Evolutionary conservation across 2,888 invertebrate species (phyloP), one percentile per base, ranked within the genome.

Genomic region (Trissolcus brochymenae): DNA sequence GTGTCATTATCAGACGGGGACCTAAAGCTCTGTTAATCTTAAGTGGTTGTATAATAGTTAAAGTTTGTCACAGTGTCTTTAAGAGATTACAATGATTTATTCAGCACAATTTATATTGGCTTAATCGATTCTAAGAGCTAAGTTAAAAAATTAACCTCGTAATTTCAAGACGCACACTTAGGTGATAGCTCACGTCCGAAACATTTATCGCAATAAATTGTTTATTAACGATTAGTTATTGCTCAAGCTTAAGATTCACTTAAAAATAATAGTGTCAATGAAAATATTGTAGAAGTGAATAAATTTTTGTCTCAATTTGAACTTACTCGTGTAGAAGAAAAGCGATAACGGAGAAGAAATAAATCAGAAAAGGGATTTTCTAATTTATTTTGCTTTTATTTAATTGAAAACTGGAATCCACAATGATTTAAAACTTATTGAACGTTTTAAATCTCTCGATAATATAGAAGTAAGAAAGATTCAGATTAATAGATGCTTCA

Each of bases 1-100:
- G 74, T 78, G 71, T 72, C 76, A 76, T 76, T 76, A 76, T 62
- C 62, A 71, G 50, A 54, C 67, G 67, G 35, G 40, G 19, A 57
- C 51, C 76, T 76, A 70, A 76, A 76, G 76, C 76, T 71, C 70
- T 71, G 66, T 76, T 76, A 76, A 76, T 76, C 76, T 76, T 61
- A 76, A 70, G 70, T 70, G 70, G 61, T 70, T 76, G 76, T 76
- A 35, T 35, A 71, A 76, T 76, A 76, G 76, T 71, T 71, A 71
- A 76, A 76, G 76, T 76, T 76, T 71, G 76, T 76, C 70, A 76
- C 70, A 29, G 70, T 70, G 68, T 64, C 70, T 66, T 65, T 66
- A 60, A 65, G 56, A 51, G 70, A 70, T 70, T 70, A 70, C 65
- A 56, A 70, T 61, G 56, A 76, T 76, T 65, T 70, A 70, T 76